These are phyloP conservation scores for Champsocephalus esox DNA, from an alignment of 2,797 vertebrate species.

Conservation along the genomic window DNA sequence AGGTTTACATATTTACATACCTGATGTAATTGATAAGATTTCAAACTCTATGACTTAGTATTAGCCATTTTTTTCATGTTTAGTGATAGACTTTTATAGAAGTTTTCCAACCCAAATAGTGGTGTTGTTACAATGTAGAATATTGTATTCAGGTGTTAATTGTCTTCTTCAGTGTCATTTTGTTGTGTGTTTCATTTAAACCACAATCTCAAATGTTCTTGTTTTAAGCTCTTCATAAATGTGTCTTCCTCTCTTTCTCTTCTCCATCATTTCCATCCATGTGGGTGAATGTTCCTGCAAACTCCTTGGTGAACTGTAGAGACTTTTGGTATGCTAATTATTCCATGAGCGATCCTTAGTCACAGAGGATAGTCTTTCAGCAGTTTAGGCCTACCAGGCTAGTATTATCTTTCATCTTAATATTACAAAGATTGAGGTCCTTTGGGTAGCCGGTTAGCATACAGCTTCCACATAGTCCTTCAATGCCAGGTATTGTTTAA, in stretches of 20 bases:
- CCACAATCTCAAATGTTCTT: constrained; percentile 71
- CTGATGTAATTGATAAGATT: background rate
- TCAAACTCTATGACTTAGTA: background rate
- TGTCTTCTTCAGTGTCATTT: constrained; percentile 55
- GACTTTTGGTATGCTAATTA: constrained; percentile 93
- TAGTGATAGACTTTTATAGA: background rate
- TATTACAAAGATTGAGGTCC: background rate
- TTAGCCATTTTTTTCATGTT: constrained; percentile 3
- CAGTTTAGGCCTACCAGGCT: background rate
- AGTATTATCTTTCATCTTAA: background rate
- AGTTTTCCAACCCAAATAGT: background rate
- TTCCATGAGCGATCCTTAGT: constrained; percentile 87
- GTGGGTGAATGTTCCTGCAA: constrained; percentile 93
- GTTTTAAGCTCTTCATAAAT: constrained; percentile 78
- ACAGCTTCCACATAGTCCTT: constrained; percentile 18
- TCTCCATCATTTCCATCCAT: constrained; percentile 90
- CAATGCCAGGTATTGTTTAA: constrained; percentile 20
- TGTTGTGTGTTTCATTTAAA: constrained; percentile 67
- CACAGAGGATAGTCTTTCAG: constrained; percentile 74
- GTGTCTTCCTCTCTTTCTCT: constrained; percentile 83
- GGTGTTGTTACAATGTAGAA: background rate
- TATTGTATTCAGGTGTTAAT: constrained; percentile 4
- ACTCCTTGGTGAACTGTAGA: constrained; percentile 92
- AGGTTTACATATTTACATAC: background rate
- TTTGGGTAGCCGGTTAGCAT: constrained; percentile 1